Evolutionary conservation across 1,140 invertebrate genomes (phyloP), one percentile per base, ranked within the genome.

Genomic region (Melipona quadrifasciata): DNA sequence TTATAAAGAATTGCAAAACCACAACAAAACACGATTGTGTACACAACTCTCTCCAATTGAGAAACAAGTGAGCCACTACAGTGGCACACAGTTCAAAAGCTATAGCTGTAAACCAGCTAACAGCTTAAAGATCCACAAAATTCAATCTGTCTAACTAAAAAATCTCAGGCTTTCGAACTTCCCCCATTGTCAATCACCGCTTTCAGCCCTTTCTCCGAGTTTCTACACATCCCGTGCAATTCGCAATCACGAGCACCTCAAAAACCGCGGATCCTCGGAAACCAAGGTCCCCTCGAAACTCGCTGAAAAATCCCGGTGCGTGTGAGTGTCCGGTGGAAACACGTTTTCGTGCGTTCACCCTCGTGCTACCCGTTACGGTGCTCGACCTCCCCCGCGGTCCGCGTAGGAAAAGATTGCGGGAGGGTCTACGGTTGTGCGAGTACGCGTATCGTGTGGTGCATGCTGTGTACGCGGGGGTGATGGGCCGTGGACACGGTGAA

Each of bases 391-490:
- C n/a, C 31, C 64, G 80, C 80, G 51, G 64, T 81, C 70, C 27
- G 17, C 19, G 31, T 47, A 57, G 74, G 39, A 61, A 77, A 70
- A 78, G 81, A 78, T 83, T 61, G 81, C 65, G 16, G 34, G n/a
- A 82, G 80, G 74, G 65, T 21, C 19, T n/a, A 47, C 67, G 12
- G 53, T 53, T 12, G 64, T 1, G 12, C 16, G 11, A 27, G 61
- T 53, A 16, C 47, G 47, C 80, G 51, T 57, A n/a, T 27, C 31
- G 27, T 65, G 64, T 65, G 64, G 64, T 65, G 64, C n/a, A 14
- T 17, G 24, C 21, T 34, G 53, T 3, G 31, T 4, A 21, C 21
- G 72, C 5, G 57, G 24, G 53, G 27, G 27, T 34, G 34, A 11
- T 19, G 27, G 16, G 19, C 17, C 10, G 2, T 6, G 57, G 14